phyloP scores from a whole-genome alignment of 2,797 vertebrate species.

The Pampus argenteus region DNA sequence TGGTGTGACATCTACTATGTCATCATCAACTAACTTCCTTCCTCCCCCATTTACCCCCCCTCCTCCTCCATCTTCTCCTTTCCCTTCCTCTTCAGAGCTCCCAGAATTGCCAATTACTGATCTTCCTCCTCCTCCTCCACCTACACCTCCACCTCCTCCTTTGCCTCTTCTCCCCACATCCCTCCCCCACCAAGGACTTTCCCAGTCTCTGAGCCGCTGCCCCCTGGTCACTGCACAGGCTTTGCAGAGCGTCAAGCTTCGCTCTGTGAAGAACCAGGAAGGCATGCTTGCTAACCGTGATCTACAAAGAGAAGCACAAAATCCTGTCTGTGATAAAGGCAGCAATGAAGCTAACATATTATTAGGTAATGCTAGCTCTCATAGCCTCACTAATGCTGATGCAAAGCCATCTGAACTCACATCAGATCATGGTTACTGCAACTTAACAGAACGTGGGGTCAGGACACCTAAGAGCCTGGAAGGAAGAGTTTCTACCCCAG shows the following conservation, averaged over 20 bases:
- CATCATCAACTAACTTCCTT: neutral
- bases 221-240: conserved; percentile 90
- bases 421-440: neutral
- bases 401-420: neutral
- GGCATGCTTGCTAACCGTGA: neutral
- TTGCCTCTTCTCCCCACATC: conserved; percentile 2
- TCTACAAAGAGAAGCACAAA: conserved; percentile 3
- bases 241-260: conserved; percentile 88
- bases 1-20: neutral
- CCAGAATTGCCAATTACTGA: neutral
- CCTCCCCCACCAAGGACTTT: neutral
- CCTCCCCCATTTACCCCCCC: conserved; percentile 26
- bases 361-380: neutral
- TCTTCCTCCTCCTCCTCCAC: conserved; percentile 50
- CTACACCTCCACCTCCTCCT: conserved; percentile 49
- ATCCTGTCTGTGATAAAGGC: neutral
- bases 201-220: conserved; percentile 1
- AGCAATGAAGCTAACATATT: conserved; percentile 3
- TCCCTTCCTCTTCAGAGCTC: neutral
- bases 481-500: neutral
- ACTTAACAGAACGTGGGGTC: neutral
- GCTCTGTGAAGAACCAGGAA: conserved; percentile 83
- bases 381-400: neutral
- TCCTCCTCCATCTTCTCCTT: conserved; percentile 20
- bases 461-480: neutral